phyloP scores from a whole-genome alignment of 2,888 invertebrate species.

The Palloptera scutellata region DNA sequence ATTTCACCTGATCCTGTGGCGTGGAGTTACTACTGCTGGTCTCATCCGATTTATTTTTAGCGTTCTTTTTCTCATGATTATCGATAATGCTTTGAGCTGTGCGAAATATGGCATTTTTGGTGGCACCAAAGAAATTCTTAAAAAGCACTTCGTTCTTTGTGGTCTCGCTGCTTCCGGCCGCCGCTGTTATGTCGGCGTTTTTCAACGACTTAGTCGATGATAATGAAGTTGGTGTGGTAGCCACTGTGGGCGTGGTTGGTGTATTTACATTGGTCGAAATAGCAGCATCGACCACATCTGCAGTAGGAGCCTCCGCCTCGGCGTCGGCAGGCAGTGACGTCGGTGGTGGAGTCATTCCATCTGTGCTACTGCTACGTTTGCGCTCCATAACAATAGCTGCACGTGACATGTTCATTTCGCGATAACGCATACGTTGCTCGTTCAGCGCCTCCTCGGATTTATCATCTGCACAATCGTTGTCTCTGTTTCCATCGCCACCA shows the following conservation, averaged over 20 bases:
- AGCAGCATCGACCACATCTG: constrained; percentile 34
- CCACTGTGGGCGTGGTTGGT: constrained; percentile 36
- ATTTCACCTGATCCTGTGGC: constrained; percentile 54
- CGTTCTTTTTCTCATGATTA: constrained; percentile 64
- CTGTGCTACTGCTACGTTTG: constrained; percentile 36
- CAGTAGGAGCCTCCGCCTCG: constrained; percentile 20
- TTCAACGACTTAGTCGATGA: constrained; percentile 38
- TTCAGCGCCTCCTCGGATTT: constrained; percentile 35
- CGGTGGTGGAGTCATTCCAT: not conserved
- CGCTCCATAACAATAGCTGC: constrained; percentile 51
- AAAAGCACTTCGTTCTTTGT: constrained; percentile 63
- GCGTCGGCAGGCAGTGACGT: constrained; percentile 15
- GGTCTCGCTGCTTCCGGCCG: constrained; percentile 43
- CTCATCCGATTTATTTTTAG: constrained; percentile 57
- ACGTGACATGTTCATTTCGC: constrained; percentile 57
- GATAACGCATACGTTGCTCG: constrained; percentile 48
- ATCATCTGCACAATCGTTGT: not conserved
- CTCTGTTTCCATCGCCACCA: constrained; percentile 33
- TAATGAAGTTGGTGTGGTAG: constrained; percentile 26
- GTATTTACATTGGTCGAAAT: constrained; percentile 24
- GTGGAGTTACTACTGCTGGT: constrained; percentile 35
- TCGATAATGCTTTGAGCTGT: constrained; percentile 65
- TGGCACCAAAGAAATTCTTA: constrained; percentile 64
- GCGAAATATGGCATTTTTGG: constrained; percentile 64
- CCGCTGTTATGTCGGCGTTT: constrained; percentile 37